Conservation (phyloP, 1,140 invertebrate species). For the Megalopta genalis region DNA sequence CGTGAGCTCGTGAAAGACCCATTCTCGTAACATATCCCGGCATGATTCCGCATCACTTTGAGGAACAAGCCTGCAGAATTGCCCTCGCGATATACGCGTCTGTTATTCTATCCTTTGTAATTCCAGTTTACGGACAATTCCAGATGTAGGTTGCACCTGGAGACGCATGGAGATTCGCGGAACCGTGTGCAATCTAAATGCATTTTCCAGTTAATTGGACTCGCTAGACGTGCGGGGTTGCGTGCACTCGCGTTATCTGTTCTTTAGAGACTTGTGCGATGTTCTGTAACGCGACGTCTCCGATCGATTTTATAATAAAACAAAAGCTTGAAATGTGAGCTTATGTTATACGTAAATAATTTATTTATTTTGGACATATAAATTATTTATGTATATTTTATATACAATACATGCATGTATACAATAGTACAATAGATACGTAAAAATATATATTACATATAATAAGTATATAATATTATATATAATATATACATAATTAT, state of each 20-base stretch:
- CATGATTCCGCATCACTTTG: neutral
- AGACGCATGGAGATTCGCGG: neutral
- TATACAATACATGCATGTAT: too few species aligned
- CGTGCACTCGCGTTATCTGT: neutral
- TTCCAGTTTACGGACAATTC: neutral
- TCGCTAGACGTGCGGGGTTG: neutral
- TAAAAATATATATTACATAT: too few species aligned
- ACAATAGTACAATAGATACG: too few species aligned
- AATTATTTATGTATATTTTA: too few species aligned
- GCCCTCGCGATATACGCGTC: neutral
- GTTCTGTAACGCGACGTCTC: neutral
- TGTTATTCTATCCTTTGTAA: neutral
- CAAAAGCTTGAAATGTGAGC: too few species aligned
- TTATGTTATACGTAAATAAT: too few species aligned
- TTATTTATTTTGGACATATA: too few species aligned
- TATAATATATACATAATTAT: too few species aligned
- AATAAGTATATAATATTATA: too few species aligned
- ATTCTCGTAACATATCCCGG: neutral
- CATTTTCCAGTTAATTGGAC: conserved; percentile 5
- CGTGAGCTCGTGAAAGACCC: neutral
- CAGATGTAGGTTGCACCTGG: neutral
- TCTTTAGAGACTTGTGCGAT: neutral
- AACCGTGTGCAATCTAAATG: neutral
- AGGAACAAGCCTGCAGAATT: neutral
- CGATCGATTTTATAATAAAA: neutral